Conservation (phyloP, 2,888 invertebrate species). For the Drosophila trichaetosa region DNA sequence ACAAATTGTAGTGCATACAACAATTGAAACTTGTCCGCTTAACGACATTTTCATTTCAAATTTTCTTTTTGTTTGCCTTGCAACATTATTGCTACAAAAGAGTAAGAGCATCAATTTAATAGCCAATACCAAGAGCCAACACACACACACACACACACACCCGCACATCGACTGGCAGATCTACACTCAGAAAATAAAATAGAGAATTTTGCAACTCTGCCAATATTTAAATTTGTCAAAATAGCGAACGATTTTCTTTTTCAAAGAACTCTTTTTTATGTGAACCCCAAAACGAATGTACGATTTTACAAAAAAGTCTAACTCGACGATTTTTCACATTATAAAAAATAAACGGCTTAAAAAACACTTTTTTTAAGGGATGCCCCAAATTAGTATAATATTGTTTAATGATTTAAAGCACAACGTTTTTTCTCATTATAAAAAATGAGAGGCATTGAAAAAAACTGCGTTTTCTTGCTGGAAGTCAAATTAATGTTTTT, state of each 20-base stretch:
- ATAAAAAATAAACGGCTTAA: background rate
- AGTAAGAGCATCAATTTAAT: slow-evolving; percentile 47
- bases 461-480: background rate
- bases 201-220: background rate
- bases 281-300: background rate
- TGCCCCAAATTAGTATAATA: background rate
- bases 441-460: fast-evolving
- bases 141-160: slow-evolving; percentile 5
- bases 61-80: slow-evolving; percentile 52
- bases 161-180: slow-evolving; percentile 1
- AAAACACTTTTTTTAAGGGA: background rate
- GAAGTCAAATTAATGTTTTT: background rate
- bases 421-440: background rate
- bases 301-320: background rate
- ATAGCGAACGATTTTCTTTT: background rate
- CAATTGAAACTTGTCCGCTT: slow-evolving; percentile 26
- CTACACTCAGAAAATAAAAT: background rate
- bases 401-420: background rate
- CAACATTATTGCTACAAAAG: slow-evolving; percentile 6
- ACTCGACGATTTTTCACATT: background rate
- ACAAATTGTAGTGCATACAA: slow-evolving; percentile 66
- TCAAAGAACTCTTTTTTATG: background rate
- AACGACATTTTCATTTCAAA: slow-evolving; percentile 49
- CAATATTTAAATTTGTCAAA: background rate
- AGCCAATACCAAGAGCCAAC: slow-evolving; percentile 59